Evolutionary conservation across 2,113 vertebrate species (phyloP), one percentile per base, ranked within the genome.

Genomic region (Thunnus maccoyii): DNA sequence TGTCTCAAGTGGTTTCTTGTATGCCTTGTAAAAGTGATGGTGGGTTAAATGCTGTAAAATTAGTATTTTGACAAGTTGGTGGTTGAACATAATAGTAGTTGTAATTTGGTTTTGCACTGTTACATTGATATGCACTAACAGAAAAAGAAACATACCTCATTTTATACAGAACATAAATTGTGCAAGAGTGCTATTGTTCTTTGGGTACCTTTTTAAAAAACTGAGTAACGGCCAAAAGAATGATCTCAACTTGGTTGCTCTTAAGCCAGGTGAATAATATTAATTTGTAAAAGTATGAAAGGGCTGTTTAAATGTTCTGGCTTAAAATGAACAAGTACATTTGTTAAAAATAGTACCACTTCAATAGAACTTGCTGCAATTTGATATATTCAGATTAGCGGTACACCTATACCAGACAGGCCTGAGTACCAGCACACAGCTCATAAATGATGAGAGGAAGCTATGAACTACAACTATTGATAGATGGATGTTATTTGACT

Each of bases 91-190:
- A 60, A 63, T 87, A 80, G 78, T 88, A 52, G 76, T 89, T 80
- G 87, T 91, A 89, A 90, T 90, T 93, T 93, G 88, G 92, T 94
- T 93, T 93, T 95, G 93, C 93, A 93, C 93, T 93, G 92, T 94
- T 91, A 93, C 90, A 92, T 87, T 89, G 82, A 94, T 94, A 93
- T 94, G 93, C 94, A 95, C 93, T 88, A 93, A 93, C 76, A 82
- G 66, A 82, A 89, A 41, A 86, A 89, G 91, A 92, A 90, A 94
- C 90, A 94, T 95, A 95, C 94, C 95, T 96, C 94, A 93, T 96
- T 95, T 95, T 95, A 89, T 95, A 95, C 86, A 76, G 78, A 92
- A 86, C 82, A 90, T 74, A 85, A 84, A 86, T 87, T 88, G 86
- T 90, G 84, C 87, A 78, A 71, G 82, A 86, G 83, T 87, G 86